Evolutionary conservation across 2,797 vertebrate genomes (phyloP).

Genomic region (Epinephelus coioides): DNA sequence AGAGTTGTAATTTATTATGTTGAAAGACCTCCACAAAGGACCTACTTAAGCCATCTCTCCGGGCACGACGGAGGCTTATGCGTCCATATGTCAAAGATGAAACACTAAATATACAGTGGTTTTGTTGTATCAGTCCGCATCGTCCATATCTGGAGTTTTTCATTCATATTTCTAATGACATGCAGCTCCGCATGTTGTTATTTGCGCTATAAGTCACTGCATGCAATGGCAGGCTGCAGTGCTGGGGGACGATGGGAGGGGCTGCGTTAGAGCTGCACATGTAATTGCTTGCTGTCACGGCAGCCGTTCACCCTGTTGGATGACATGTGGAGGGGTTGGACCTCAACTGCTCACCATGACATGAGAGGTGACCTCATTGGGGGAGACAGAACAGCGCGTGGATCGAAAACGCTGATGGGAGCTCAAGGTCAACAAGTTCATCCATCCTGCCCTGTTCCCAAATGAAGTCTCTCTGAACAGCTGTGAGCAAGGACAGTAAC

Average conservation of each 20-base stretch:
- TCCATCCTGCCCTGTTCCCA: slow-evolving; percentile 63
- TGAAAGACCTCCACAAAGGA: slow-evolving; percentile 48
- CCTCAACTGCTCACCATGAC: slow-evolving; percentile 64
- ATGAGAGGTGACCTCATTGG: slow-evolving; percentile 76
- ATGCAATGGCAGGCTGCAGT: slow-evolving; percentile 23
- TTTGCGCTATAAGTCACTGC: slow-evolving; percentile 22
- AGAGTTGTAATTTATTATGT: slow-evolving; percentile 32
- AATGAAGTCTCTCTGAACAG: slow-evolving; percentile 70
- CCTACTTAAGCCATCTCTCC: slow-evolving; percentile 17
- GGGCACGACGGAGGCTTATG: slow-evolving; percentile 7
- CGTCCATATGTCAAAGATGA: slow-evolving; percentile 25
- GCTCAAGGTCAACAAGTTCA: slow-evolving; percentile 77
- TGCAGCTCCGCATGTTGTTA: slow-evolving; percentile 25
- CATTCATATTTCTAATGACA: not conserved
- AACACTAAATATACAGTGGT: slow-evolving; percentile 6
- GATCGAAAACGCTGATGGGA: slow-evolving; percentile 78
- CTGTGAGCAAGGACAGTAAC: slow-evolving; percentile 74
- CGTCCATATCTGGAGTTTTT: not conserved
- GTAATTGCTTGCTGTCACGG: slow-evolving; percentile 74
- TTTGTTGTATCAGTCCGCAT: not conserved
- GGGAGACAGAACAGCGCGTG: slow-evolving; percentile 35
- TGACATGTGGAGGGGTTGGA: slow-evolving; percentile 65
- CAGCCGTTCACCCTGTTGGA: slow-evolving; percentile 67
- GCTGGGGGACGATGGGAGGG: slow-evolving; percentile 28
- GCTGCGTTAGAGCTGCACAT: slow-evolving; percentile 36